A percentile compares a stretch with the other conserved stretches of the same genome.
Evolutionary conservation across 2,888 invertebrate species (phyloP).

Genomic region (Caenorhabditis imperialis): DNA sequence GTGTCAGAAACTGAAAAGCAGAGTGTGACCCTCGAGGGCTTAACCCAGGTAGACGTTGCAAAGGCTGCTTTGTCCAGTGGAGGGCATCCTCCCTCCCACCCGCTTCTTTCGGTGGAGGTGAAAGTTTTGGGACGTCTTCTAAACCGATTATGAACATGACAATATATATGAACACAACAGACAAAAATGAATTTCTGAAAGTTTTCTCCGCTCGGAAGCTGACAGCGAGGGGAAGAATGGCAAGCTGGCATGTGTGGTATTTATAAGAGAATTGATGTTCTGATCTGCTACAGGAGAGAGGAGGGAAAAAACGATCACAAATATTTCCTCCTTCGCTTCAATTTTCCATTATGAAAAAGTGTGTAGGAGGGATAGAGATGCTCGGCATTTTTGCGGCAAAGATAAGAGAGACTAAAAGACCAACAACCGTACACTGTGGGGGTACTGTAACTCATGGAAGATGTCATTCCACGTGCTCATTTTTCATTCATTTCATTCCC

Average conservation of each 20-base stretch:
- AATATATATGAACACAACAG: constrained; percentile 34
- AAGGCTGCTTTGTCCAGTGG: constrained; percentile 50
- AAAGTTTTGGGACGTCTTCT: constrained; percentile 45
- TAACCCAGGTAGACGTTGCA: constrained; percentile 52
- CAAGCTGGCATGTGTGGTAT: constrained; percentile 6
- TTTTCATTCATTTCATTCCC: constrained; percentile 2
- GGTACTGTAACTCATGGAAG: no score
- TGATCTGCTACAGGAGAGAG: constrained; percentile 21
- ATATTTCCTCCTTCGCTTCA: neutral
- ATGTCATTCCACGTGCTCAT: no score
- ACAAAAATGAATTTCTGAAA: constrained; percentile 17
- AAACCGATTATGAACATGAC: constrained; percentile 55
- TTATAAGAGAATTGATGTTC: constrained; percentile 36
- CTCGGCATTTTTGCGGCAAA: constrained; percentile 2
- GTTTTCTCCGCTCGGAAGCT: neutral
- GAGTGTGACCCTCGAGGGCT: constrained; percentile 33
- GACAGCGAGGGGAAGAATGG: neutral
- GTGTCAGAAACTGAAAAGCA: constrained; percentile 2
- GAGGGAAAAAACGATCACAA: no score
- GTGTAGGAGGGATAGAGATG: constrained; percentile 14
- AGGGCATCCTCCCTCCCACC: constrained; percentile 43
- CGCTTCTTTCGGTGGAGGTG: constrained; percentile 17
- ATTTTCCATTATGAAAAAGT: no score
- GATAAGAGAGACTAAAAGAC: constrained; percentile 1
- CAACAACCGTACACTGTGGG: no score